These are phyloP conservation scores for Loxodonta africana DNA, from an alignment of 2,113 vertebrate species.

Conservation along the genomic window DNA sequence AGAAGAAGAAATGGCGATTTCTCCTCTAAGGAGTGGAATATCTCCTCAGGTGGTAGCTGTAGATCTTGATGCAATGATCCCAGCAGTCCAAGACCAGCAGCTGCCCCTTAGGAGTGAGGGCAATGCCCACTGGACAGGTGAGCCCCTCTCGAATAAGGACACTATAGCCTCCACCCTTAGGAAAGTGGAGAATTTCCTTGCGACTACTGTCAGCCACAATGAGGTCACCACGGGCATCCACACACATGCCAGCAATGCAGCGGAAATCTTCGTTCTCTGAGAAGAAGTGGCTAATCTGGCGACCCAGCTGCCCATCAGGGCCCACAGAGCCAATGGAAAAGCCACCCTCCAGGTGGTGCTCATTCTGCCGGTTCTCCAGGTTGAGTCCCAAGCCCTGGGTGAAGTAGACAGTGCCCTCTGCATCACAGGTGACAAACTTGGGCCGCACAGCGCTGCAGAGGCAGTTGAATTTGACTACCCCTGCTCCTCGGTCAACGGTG, in stretches of 20 bases:
- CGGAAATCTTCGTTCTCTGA: conserved; percentile 97
- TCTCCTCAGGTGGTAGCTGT: conserved; percentile 95
- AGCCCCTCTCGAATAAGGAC: conserved; percentile 96
- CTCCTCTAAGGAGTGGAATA: conserved; percentile 89
- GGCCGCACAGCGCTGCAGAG: conserved; percentile 96
- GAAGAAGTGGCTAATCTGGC: conserved; percentile 98
- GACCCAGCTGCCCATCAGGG: conserved; percentile 95
- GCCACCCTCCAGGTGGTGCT: conserved; percentile 97
- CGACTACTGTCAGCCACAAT: conserved; percentile 97
- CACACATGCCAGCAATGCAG: conserved; percentile 99
- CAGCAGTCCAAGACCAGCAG: conserved; percentile 97
- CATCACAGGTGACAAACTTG: conserved; percentile 97
- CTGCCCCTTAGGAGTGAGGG: conserved; percentile 97
- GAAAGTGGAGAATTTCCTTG: conserved; percentile 97
- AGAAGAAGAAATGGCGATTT: neutral
- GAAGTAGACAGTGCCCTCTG: conserved; percentile 96
- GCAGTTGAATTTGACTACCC: conserved; percentile 96
- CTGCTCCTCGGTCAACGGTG: conserved; percentile 94
- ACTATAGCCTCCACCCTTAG: conserved; percentile 96
- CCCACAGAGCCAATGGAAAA: conserved; percentile 97
- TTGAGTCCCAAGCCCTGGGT: conserved; percentile 97
- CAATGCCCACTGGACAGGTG: conserved; percentile 96
- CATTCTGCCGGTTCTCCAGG: conserved; percentile 96
- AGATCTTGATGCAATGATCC: conserved; percentile 99
- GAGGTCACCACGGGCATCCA: conserved; percentile 95